Conservation (phyloP, 2,888 invertebrate genomes). For the Dorcus hopei region DNA sequence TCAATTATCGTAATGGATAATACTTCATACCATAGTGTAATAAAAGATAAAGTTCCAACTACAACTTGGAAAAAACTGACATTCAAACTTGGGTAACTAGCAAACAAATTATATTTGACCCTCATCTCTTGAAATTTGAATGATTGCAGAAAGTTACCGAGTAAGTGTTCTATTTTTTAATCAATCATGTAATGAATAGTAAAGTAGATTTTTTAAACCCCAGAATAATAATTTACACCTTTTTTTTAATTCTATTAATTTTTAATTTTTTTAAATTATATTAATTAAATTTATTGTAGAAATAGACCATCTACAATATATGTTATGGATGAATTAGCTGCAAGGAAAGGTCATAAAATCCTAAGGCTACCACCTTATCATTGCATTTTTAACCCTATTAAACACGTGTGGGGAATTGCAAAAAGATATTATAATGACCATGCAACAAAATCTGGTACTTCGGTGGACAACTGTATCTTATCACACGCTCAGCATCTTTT, state of each 20-base stretch:
- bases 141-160: too few relatives aligned
- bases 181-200: too few relatives aligned
- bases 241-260: neutral
- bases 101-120: too few relatives aligned
- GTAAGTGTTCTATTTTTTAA: too few relatives aligned
- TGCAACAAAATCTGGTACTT: too few relatives aligned
- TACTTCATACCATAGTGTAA: neutral
- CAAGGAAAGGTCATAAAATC: neutral
- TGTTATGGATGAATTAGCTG: neutral
- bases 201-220: too few relatives aligned
- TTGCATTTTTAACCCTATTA: neutral
- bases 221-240: too few relatives aligned
- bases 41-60: neutral
- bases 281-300: neutral
- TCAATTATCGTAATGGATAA: neutral
- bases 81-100: too few relatives aligned
- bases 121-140: too few relatives aligned
- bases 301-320: neutral
- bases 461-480: too few relatives aligned
- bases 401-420: neutral
- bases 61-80: neutral
- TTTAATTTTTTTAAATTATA: neutral
- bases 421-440: neutral
- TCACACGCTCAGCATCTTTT: too few relatives aligned
- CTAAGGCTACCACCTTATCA: neutral